Conservation (phyloP, 2,113 vertebrate genomes). For the Rhinichthys klamathensis region DNA sequence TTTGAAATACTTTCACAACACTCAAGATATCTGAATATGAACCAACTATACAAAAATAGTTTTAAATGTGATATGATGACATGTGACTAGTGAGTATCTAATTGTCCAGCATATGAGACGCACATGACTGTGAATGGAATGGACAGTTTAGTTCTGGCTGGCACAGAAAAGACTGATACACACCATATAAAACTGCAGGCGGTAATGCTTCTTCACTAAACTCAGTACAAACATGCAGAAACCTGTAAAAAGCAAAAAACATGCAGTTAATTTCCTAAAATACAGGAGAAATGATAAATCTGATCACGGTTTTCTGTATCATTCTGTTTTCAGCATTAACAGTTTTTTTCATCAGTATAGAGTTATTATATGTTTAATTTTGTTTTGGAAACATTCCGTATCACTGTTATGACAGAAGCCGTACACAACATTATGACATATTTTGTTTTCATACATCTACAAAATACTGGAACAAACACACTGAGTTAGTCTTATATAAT, state of each 20-base stretch:
- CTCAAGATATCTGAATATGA: background rate
- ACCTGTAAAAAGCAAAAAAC: conserved; percentile 87
- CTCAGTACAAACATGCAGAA: conserved; percentile 99
- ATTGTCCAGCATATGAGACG: background rate
- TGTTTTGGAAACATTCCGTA: background rate
- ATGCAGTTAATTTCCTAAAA: conserved; percentile 68
- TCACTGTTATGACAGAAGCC: conserved; percentile 18
- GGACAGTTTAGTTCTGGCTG: conserved; percentile 28
- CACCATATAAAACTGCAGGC: conserved; percentile 99
- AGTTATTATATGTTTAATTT: background rate
- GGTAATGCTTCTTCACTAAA: conserved; percentile 99
- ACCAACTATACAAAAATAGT: background rate
- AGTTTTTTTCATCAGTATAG: background rate
- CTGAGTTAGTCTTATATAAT: background rate
- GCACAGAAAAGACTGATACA: conserved; percentile 79
- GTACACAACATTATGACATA: background rate
- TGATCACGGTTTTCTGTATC: background rate
- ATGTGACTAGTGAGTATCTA: background rate
- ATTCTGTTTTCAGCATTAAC: background rate
- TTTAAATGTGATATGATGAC: background rate
- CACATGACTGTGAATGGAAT: conserved; percentile 1
- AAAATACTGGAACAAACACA: background rate
- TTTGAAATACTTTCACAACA: background rate
- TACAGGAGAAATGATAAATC: background rate
- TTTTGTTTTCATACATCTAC: background rate